These are phyloP conservation scores for Heliocidaris erythrogramma DNA, from an alignment of 35 echinoderm and acorn worm genomes.

Conservation along the genomic window DNA sequence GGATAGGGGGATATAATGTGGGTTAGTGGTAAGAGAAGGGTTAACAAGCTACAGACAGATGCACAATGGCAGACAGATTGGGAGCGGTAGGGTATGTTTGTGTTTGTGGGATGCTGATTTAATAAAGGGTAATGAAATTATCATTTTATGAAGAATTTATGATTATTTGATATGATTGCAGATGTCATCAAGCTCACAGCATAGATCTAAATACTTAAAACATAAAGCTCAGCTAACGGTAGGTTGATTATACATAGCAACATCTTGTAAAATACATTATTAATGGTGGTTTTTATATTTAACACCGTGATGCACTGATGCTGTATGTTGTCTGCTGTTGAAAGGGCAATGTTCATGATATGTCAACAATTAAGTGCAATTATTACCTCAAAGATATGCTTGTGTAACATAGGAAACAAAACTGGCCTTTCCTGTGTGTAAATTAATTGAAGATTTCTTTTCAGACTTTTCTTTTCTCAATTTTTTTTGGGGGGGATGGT, in stretches of 20 bases:
- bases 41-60: neutral
- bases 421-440: neutral
- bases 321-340: neutral
- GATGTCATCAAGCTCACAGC: neutral
- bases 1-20: neutral
- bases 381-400: slow-evolving; percentile 4
- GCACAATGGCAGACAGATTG: too few species aligned
- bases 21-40: neutral
- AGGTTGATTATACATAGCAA: neutral
- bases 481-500: neutral
- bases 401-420: neutral
- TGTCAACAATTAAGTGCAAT: slow-evolving; percentile 2
- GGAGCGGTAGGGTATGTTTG: too few species aligned
- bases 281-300: neutral
- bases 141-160: too few species aligned
- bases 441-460: neutral
- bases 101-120: too few species aligned
- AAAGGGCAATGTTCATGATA: neutral
- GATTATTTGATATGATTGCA: too few species aligned
- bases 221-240: neutral
- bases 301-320: neutral
- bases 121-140: too few species aligned
- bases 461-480: neutral
- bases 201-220: neutral
- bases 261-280: neutral